phyloP scores from a whole-genome alignment of 1,140 invertebrate genomes.

The Drosophila arawakana region DNA sequence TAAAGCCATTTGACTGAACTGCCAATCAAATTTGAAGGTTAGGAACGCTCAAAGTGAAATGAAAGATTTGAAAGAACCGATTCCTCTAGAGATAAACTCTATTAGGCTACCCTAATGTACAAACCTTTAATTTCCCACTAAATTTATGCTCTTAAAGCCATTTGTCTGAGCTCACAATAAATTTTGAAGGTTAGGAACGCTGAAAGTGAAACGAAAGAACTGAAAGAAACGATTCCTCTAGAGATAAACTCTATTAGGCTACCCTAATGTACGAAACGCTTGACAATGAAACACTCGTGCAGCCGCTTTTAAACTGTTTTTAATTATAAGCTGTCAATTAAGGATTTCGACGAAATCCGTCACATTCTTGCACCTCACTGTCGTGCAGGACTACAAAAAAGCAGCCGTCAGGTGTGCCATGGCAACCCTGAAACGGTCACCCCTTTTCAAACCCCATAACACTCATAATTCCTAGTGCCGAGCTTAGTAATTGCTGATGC shows the following conservation, averaged over 20 bases:
- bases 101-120: no score
- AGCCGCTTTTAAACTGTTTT: slow-evolving; percentile 20
- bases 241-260: no score
- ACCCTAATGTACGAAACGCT: not conserved
- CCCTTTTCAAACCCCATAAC: slow-evolving; percentile 21
- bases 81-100: no score
- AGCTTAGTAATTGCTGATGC: slow-evolving; percentile 44
- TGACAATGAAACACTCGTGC: not conserved
- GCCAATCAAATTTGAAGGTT: no score
- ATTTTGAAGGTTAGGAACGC: not conserved
- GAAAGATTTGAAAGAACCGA: no score
- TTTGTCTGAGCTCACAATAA: no score
- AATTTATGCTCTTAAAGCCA: no score
- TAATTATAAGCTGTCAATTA: slow-evolving; percentile 37
- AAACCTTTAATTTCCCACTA: no score
- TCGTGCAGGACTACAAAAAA: slow-evolving; percentile 31
- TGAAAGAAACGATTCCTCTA: no score
- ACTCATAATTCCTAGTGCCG: slow-evolving; percentile 27
- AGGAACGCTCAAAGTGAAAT: no score
- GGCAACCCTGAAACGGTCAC: slow-evolving; percentile 29
- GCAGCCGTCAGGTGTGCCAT: slow-evolving; percentile 1
- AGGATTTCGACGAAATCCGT: not conserved
- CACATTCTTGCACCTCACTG: slow-evolving; percentile 20
- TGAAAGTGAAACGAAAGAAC: not conserved
- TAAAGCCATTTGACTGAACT: no score